Base-by-base conservation (phyloP, 2,888 invertebrate genomes). In the Hypomecis atomaria region DNA sequence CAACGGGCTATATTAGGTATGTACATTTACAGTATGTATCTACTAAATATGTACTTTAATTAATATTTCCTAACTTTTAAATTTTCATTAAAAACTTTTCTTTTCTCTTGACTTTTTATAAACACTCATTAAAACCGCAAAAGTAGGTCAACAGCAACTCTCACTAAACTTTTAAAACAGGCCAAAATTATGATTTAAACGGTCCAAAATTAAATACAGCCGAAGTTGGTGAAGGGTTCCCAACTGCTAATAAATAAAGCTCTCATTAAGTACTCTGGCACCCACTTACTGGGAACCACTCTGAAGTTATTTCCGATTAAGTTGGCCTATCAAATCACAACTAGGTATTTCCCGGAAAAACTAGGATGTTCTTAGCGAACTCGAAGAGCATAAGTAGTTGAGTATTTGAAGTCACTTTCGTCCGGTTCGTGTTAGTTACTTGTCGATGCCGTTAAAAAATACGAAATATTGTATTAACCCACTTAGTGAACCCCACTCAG, bases 241-340 rank as follows among this genome's bases (percentile, higher is more conserved):
- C 48, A 55, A 56, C 64, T 64, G 64, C 59, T 59, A 60, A 65
- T 65, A 65, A 65, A 65, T 57, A 65, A 60, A 60, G 56, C 65
- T 59, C 43, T 64, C 45, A 57, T 48, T 65, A 65, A 65, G 57
- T 65, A 59, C 64, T 56, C 50, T 6, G 36, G 55, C 64, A 60
- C 55, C 59, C 59, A 59, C 60, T 65, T 57, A 45, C 52, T n/a
- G 40, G 59, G 48, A 33, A 9, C 23, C 59, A 52, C 65, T 60
- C 53, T 34, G 48, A 48, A 60, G 50, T 59, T 64, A 45, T 52
- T 64, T 37, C 48, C 43, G 53, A 48, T 33, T 33, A 65, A 65
- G 60, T 65, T 65, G 60, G 59, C 60, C 59, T 65, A 60, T 60
- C 65, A 65, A 65, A 65, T 65, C 65, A 44, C 59, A 34, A 37